Evolutionary conservation across 2,797 vertebrate genomes (phyloP), one percentile per base, ranked within the genome.

Genomic region (Holocentrus rufus): DNA sequence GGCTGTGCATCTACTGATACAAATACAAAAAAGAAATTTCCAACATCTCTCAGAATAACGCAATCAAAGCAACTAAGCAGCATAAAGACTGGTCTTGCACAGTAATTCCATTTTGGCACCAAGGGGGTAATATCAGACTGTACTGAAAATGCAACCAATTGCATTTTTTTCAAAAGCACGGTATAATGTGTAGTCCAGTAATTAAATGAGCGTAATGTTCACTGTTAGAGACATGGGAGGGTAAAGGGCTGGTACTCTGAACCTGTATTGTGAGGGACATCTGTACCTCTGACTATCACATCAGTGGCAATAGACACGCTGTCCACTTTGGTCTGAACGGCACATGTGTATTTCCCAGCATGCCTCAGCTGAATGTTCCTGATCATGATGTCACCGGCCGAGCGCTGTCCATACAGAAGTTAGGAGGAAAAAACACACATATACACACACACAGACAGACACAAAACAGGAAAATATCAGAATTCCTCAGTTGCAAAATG

Each of bases 381-480:
- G 89, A 99, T 98, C 98, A 98, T 98, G 90, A 99, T 94, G 90
- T 99, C 98, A 20, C 98, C 98, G 65, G 96, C 96, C 17, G 96
- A 98, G 74, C 95, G 95, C 96, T 98, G 94, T 91, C 87, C 88
- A 34, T 88, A 89, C 74, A 90, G 84, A 80, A 79, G 78, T 39
- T 17, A 18, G 15, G 7, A 47, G 4, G 7, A 79, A 76, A 69
- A 25, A 54, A 31, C 77, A 5, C 47, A 39, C 0, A 76, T 49
- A 7, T 22, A 30, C 46, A 30, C 25, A 27, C 25, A 27, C 25
- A 27, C 25, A 27, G 25, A 27, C 25, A 31, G 62, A 52, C 11
- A 47, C 7, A 22, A 56, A 27, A 54, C 6, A 15, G n/a, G 5
- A 27, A 73, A 69, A 64, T 7, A 0, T 17, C 2, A 44, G 20